Conservation (phyloP, 2,797 vertebrate species). For the Pyrrhura leucotis region DNA sequence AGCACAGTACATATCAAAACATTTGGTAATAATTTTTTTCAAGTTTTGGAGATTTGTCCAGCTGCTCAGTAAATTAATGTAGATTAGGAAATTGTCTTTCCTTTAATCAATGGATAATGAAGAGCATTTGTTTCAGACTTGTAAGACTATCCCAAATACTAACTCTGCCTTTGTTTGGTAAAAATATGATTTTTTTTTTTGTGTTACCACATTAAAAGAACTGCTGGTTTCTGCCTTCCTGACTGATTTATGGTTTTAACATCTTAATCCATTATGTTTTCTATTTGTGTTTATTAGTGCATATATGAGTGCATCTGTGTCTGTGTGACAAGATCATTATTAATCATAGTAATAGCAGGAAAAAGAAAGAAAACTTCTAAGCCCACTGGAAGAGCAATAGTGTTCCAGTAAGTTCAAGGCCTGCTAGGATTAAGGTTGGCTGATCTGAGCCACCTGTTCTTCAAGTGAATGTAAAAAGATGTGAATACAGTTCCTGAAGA, state of each 20-base stretch:
- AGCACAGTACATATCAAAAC: constrained; percentile 23
- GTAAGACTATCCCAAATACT: constrained; percentile 17
- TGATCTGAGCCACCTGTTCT: constrained; percentile 67
- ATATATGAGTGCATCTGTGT: neutral
- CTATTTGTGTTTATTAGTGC: constrained; percentile 35
- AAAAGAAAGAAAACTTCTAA: constrained; percentile 17
- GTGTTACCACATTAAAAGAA: neutral
- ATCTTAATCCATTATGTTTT: neutral
- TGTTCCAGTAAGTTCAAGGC: constrained; percentile 55
- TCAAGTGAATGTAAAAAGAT: constrained; percentile 39
- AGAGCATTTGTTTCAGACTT: constrained; percentile 69
- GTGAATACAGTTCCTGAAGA: constrained; percentile 5
- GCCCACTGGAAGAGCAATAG: neutral
- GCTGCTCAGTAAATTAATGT: constrained; percentile 52
- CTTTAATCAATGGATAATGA: constrained; percentile 80
- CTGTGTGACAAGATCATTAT: neutral
- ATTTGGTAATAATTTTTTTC: constrained; percentile 73
- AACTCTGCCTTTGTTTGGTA: constrained; percentile 11
- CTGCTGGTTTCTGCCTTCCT: neutral
- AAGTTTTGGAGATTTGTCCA: constrained; percentile 63
- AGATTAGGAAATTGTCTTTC: constrained; percentile 67
- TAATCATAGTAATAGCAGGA: constrained; percentile 13
- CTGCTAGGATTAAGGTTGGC: constrained; percentile 54
- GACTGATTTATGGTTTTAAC: neutral
- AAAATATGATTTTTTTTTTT: constrained; percentile 1